phyloP scores from a whole-genome alignment of 37 sponge, comb jelly and placozoan species.

The Amphimedon queenslandica region DNA sequence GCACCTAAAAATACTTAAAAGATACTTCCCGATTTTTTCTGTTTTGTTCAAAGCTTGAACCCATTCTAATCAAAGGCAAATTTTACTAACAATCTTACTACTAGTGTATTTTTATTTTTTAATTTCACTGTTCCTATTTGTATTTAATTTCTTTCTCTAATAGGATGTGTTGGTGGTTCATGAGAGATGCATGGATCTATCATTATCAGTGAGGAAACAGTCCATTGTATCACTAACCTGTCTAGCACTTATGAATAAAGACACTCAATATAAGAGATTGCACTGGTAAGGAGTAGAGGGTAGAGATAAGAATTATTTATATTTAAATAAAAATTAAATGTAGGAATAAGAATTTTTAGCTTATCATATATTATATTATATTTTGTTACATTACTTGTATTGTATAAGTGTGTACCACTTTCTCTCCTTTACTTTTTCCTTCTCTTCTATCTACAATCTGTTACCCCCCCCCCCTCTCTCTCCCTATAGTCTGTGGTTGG shows the following conservation, averaged over 20 bases:
- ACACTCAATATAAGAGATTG: neutral
- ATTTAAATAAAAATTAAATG: too few species aligned
- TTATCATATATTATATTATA: too few species aligned
- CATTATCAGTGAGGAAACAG: slow-evolving; percentile 77
- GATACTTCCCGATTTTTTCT: too few species aligned
- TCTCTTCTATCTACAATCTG: too few species aligned
- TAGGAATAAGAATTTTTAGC: too few species aligned
- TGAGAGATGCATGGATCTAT: slow-evolving; percentile 62
- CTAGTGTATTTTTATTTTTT: neutral
- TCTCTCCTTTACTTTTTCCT: too few species aligned
- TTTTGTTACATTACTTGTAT: too few species aligned
- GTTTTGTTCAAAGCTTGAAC: too few species aligned
- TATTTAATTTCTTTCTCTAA: neutral
- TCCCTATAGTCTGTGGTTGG: slow-evolving; percentile 66
- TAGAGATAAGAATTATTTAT: too few species aligned
- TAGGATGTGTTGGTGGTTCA: slow-evolving; percentile 54
- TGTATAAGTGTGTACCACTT: too few species aligned
- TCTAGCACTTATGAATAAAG: slow-evolving; percentile 13
- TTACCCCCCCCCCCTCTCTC: too few species aligned
- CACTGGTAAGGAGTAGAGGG: neutral
- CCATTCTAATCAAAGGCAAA: neutral
- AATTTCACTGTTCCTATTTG: neutral
- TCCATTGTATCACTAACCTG: slow-evolving; percentile 62
- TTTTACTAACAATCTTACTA: neutral
- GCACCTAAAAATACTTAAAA: too few species aligned